Evolutionary conservation across 2,888 invertebrate species (phyloP).

Genomic region (Amiota communis): DNA sequence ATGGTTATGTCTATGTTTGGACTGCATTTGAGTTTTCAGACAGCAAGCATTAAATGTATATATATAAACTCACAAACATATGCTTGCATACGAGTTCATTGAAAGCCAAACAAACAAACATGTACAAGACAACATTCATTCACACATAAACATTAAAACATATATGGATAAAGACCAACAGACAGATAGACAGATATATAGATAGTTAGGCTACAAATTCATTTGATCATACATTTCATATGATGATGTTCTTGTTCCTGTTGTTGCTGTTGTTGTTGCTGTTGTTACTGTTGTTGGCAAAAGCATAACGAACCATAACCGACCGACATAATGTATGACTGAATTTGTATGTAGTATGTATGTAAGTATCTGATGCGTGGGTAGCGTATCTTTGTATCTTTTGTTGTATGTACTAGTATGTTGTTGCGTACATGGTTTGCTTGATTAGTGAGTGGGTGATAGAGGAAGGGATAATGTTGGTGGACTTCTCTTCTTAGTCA

Average conservation of each 20-base stretch:
- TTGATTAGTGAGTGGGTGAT: neutral
- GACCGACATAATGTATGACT: constrained; percentile 38
- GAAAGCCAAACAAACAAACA: constrained; percentile 29
- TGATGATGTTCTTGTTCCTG: constrained; percentile 34
- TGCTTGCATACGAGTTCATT: constrained; percentile 40
- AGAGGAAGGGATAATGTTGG: too few relatives aligned
- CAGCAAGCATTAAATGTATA: constrained; percentile 61
- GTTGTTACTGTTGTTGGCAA: constrained; percentile 47
- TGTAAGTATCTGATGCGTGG: neutral
- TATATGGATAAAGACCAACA: constrained; percentile 13
- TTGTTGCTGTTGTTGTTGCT: constrained; percentile 45
- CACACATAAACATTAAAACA: constrained; percentile 15
- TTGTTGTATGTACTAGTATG: neutral
- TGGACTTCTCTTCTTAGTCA: too few relatives aligned
- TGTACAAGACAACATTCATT: neutral
- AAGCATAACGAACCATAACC: constrained; percentile 68
- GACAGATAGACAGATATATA: neutral
- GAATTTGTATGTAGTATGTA: neutral
- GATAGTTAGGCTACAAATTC: constrained; percentile 35
- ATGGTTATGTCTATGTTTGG: constrained; percentile 9
- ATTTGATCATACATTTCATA: constrained; percentile 8
- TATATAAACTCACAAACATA: constrained; percentile 47
- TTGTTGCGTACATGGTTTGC: neutral
- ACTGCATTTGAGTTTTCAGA: constrained; percentile 49
- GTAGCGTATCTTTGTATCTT: neutral